Conservation (phyloP, 2,113 vertebrate species). For the Cyanoderma ruficeps region DNA sequence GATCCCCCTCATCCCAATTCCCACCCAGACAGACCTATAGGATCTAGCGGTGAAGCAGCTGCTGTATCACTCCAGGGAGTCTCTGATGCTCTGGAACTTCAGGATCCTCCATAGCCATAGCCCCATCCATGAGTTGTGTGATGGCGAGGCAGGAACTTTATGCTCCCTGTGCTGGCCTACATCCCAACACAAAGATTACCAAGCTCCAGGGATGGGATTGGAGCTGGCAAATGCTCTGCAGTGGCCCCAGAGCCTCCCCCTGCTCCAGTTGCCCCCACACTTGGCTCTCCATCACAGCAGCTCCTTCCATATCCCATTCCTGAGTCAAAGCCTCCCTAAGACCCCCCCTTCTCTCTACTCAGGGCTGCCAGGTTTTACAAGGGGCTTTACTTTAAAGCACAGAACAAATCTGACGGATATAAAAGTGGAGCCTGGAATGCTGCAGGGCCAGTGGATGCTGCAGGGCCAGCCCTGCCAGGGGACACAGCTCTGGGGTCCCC, state of each 20-base stretch:
- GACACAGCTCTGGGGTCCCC: not conserved
- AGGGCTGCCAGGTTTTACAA: not conserved
- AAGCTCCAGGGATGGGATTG: not conserved
- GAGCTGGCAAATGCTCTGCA: not conserved
- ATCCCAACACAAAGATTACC: not conserved
- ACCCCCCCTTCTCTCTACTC: not conserved
- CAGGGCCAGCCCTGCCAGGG: not conserved
- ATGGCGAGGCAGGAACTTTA: not conserved
- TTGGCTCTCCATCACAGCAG: too few relatives aligned
- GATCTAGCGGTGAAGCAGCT: not conserved
- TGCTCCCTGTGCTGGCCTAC: not conserved
- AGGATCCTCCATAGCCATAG: not conserved
- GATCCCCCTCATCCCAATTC: not conserved
- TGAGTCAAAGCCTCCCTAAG: not conserved
- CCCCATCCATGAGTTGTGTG: not conserved
- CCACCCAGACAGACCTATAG: not conserved
- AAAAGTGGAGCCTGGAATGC: accelerated
- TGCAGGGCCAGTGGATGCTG: not conserved
- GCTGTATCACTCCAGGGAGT: not conserved
- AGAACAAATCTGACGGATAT: not conserved
- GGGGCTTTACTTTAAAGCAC: not conserved
- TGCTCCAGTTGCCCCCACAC: accelerated
- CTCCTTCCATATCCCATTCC: too few relatives aligned
- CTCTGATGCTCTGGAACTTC: not conserved
- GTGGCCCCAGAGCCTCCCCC: not conserved